A percentile compares a stretch with the other conserved stretches of the same genome.
Evolutionary conservation across 2,888 invertebrate genomes (phyloP).

Genomic region (Dynastes tityus): DNA sequence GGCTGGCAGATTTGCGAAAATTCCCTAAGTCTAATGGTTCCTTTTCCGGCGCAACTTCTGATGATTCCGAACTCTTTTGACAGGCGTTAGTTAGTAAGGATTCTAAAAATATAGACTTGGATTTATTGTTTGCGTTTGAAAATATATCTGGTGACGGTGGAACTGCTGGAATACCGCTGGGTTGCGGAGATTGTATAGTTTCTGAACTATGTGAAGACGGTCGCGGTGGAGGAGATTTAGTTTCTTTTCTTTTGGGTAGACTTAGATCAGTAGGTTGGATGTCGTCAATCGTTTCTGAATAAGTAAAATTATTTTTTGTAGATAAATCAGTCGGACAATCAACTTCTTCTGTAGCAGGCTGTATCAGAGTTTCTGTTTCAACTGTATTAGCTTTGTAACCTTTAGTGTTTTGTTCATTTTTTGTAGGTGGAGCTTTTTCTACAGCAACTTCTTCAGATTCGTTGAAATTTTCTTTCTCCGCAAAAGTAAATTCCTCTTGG

Average conservation of each 20-base stretch:
- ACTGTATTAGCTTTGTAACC: constrained; percentile 4
- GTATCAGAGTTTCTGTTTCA: constrained; percentile 31
- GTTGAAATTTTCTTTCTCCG: constrained; percentile 45
- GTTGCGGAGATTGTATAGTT: constrained; percentile 82
- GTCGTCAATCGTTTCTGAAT: constrained; percentile 66
- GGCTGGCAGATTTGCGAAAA: constrained; percentile 79
- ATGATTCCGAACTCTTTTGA: constrained; percentile 65
- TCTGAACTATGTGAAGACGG: constrained; percentile 81
- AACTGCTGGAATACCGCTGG: constrained; percentile 81
- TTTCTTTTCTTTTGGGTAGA: constrained; percentile 71
- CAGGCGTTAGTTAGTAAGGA: constrained; percentile 69
- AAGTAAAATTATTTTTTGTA: constrained; percentile 62
- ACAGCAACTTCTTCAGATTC: constrained; percentile 47
- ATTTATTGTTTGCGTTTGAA: constrained; percentile 65
- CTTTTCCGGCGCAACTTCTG: constrained; percentile 70
- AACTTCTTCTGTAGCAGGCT: constrained; percentile 33
- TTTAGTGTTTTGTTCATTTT: constrained; percentile 13
- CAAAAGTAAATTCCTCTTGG: constrained; percentile 40
- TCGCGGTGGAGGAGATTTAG: constrained; percentile 71
- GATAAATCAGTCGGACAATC: constrained; percentile 57
- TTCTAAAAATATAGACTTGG: constrained; percentile 76
- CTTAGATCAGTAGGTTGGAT: constrained; percentile 75
- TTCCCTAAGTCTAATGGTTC: constrained; percentile 82
- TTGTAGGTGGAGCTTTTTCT: constrained; percentile 40
- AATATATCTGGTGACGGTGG: constrained; percentile 81